Percentiles rank a stretch among this genome's conserved stretches.
Conservation (phyloP, 1,140 invertebrate species). For the Tigriopus japonicus region DNA sequence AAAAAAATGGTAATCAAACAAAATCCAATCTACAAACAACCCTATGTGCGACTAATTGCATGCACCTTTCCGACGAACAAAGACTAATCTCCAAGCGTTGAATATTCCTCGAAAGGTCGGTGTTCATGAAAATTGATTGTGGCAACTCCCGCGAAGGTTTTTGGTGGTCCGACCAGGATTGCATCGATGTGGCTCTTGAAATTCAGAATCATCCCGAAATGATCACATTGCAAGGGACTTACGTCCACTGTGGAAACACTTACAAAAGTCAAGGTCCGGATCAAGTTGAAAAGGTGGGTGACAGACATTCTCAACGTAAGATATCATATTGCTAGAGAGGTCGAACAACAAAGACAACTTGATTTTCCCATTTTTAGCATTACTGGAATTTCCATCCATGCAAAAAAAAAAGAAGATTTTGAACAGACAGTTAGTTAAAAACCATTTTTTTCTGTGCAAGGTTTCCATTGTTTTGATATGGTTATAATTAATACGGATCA, state of each 20-base stretch:
- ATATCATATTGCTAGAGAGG: too few species aligned
- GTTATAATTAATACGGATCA: too few species aligned
- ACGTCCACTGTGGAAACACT: constrained; percentile 22
- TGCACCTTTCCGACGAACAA: neutral
- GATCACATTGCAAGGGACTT: constrained; percentile 21
- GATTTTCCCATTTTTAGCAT: too few species aligned
- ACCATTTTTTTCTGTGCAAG: too few species aligned
- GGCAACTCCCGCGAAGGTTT: constrained; percentile 24
- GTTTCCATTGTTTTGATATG: too few species aligned
- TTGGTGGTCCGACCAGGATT: constrained; percentile 21
- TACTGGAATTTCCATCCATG: too few species aligned
- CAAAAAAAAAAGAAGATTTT: too few species aligned
- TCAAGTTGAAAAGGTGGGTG: constrained; percentile 13
- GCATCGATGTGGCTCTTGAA: constrained; percentile 18
- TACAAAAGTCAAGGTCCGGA: constrained; percentile 16
- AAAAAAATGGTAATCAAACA: constrained; percentile 19
- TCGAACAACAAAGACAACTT: too few species aligned
- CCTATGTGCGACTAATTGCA: constrained; percentile 20
- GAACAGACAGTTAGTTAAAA: too few species aligned
- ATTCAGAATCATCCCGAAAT: constrained; percentile 5
- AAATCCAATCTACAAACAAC: too few species aligned
- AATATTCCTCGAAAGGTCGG: constrained; percentile 13
- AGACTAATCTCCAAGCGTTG: neutral
- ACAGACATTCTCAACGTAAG: too few species aligned
- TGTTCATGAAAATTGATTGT: constrained; percentile 23